Evolutionary conservation across 2,888 invertebrate genomes (phyloP).

Genomic region (Bimastos eiseni): DNA sequence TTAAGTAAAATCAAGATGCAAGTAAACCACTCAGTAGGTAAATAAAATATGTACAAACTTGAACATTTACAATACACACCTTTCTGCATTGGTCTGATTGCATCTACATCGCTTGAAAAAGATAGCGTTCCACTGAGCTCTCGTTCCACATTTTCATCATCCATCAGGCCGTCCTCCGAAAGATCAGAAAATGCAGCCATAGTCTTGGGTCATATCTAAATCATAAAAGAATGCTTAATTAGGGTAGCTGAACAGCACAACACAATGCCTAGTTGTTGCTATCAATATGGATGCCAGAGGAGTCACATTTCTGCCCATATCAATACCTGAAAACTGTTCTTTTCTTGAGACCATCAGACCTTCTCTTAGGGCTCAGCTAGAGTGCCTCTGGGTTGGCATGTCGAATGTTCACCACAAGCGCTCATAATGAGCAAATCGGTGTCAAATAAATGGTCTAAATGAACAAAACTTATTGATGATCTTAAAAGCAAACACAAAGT

Average conservation of each 20-base stretch:
- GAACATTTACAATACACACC: slow-evolving; percentile 2
- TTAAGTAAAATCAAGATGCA: not conserved
- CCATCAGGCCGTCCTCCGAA: slow-evolving; percentile 51
- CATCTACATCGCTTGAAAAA: not conserved
- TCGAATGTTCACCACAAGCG: no score
- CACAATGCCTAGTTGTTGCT: no score
- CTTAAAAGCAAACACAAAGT: not conserved
- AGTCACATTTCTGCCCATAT: no score
- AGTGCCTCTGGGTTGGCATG: no score
- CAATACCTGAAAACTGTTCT: not conserved
- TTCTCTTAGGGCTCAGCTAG: not conserved
- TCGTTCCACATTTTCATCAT: not conserved
- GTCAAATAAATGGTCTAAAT: not conserved
- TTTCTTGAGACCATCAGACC: no score
- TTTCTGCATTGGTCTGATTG: not conserved
- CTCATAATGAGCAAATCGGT: no score
- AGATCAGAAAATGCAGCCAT: slow-evolving; percentile 20
- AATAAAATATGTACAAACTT: not conserved
- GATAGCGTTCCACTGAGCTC: slow-evolving; percentile 16
- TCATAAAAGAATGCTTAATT: not conserved
- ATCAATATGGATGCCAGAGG: not conserved
- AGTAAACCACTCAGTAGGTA: not conserved
- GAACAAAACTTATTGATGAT: not conserved
- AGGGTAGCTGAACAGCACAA: no score
- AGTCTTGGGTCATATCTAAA: not conserved